These are phyloP conservation scores for Actinostola sp. DNA, from an alignment of 92 coral and sea anemone species.

Conservation along the genomic window DNA sequence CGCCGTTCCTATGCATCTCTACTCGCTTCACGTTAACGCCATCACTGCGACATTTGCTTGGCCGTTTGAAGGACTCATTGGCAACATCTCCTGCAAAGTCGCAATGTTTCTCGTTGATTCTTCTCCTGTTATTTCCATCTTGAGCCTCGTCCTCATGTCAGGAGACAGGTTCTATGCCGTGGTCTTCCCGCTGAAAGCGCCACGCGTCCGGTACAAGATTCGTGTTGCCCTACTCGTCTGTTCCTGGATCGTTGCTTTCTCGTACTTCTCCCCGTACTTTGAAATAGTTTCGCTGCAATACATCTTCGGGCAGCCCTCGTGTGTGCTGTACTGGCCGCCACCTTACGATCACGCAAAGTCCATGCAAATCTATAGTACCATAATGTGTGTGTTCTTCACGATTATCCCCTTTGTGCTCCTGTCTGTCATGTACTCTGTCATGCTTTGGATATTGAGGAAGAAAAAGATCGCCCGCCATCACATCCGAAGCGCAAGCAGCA, in stretches of 20 bases:
- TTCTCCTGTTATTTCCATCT: slow-evolving; percentile 37
- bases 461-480: slow-evolving; percentile 13
- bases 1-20: slow-evolving; percentile 15
- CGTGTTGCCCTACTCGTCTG: slow-evolving; percentile 10
- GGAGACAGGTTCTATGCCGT: slow-evolving; percentile 42
- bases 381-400: slow-evolving; percentile 24
- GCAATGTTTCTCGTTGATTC: slow-evolving; percentile 42
- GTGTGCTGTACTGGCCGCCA: slow-evolving; percentile 24
- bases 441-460: slow-evolving; percentile 30
- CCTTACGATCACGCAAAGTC: slow-evolving; percentile 8
- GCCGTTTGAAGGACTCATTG: slow-evolving; percentile 15
- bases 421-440: slow-evolving; percentile 30
- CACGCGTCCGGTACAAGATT: slow-evolving; percentile 28
- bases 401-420: slow-evolving; percentile 36
- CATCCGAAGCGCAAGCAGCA: neutral
- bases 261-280: slow-evolving; percentile 16
- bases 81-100: slow-evolving; percentile 20
- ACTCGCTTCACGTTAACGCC: slow-evolving; percentile 14
- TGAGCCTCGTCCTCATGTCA: slow-evolving; percentile 43
- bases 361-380: slow-evolving; percentile 30
- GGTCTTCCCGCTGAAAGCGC: slow-evolving; percentile 42
- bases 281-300: neutral
- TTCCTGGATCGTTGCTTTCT: slow-evolving; percentile 38
- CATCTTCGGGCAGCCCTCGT: slow-evolving; percentile 3
- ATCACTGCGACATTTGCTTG: neutral